Evolutionary conservation across 2,888 invertebrate species (phyloP), one percentile per base, ranked within the genome.

Genomic region (Calliscelio sp.): DNA sequence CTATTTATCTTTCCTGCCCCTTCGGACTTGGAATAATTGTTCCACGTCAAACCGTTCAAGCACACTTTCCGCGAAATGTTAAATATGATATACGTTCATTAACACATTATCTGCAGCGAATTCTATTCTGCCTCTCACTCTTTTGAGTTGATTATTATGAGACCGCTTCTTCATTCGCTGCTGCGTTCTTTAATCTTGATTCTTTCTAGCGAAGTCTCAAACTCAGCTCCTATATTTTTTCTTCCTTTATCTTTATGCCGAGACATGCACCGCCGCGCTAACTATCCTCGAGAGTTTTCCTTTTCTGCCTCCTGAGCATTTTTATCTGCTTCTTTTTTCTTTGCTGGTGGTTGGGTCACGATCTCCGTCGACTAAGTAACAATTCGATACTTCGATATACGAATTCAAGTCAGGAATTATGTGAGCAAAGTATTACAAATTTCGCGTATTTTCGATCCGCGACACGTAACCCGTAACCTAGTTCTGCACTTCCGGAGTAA

Each of bases 241-340:
- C 59, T 55, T 66, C 71, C 84, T 81, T 81, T 85, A 81, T 81
- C 81, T 82, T 74, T 80, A 83, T 85, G 77, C 86, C 70, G 74
- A 80, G 83, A 84, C 86, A 87, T 85, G 87, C 86, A 85, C 87
- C 82, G 79, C 85, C 79, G 85, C 85, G 86, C 84, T 87, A 86
- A 87, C 87, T 85, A 86, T 82, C 82, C 80, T 84, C 81, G 78
- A 86, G 81, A 85, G 81, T 86, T 86, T 81, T 81, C 82, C 73
- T 84, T 85, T 86, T 84, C 82, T 85, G 79, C 78, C 82, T 59
- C 71, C 63, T 63, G 65, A 86, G 85, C 83, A 84, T 84, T 85
- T 85, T 81, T 65, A 73, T 77, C 84, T 65, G 59, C 41, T 75
- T 83, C 81, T 83, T 86, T 84, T 81, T 75, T 66, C 68, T 74